Evolutionary conservation across 2,113 vertebrate species (phyloP).

Genomic region (Alces alces): DNA sequence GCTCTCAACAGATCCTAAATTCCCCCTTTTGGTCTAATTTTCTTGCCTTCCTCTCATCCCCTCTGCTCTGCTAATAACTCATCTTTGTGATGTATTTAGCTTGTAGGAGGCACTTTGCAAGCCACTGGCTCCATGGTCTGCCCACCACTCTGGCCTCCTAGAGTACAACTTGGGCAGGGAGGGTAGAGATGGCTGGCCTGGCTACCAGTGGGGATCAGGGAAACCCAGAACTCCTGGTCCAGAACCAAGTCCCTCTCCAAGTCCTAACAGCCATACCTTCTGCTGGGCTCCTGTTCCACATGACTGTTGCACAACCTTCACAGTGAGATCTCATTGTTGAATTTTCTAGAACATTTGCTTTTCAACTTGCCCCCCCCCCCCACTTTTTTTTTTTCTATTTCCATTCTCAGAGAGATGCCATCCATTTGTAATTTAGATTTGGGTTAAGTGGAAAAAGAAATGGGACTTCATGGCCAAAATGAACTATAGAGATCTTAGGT

Average conservation of each 20-base stretch:
- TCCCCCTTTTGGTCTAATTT: neutral
- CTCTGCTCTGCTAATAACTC: neutral
- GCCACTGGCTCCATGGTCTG: neutral
- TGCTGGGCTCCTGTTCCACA: neutral
- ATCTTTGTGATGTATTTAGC: neutral
- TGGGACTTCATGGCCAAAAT: neutral
- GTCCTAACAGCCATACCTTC: neutral
- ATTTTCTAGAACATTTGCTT: neutral
- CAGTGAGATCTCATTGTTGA: neutral
- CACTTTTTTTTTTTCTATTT: neutral
- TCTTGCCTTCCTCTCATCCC: neutral
- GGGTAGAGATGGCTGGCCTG: no score
- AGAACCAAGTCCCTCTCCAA: rapidly evolving
- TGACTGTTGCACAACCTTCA: neutral
- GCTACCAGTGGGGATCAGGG: neutral
- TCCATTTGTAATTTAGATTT: neutral
- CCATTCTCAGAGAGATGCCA: neutral
- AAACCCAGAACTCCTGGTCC: neutral
- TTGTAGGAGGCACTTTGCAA: neutral
- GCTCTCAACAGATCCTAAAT: neutral
- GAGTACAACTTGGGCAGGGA: neutral
- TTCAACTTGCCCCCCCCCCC: neutral
- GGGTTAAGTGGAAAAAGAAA: neutral
- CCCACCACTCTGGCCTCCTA: neutral
- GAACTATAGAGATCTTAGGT: neutral